Conservation (phyloP, 2,113 vertebrate species). For the Esox niger region DNA sequence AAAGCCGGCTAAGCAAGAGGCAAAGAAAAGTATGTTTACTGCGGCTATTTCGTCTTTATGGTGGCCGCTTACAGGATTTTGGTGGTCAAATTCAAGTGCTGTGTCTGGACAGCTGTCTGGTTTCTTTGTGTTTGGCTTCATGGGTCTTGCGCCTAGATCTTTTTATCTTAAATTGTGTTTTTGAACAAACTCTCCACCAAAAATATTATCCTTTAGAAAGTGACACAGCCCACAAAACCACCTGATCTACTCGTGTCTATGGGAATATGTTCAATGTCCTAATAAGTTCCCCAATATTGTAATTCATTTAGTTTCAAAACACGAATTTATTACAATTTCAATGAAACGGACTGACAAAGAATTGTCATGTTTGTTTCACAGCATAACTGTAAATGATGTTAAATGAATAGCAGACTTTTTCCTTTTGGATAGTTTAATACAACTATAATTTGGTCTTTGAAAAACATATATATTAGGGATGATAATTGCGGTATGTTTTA, state of each 20-base stretch:
- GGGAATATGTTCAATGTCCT: not conserved
- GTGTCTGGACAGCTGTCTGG: slow-evolving; percentile 90
- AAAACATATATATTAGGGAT: not conserved
- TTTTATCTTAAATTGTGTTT: slow-evolving; percentile 32
- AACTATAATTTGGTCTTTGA: not conserved
- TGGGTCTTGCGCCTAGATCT: slow-evolving; percentile 58
- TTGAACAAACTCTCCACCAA: slow-evolving; percentile 20
- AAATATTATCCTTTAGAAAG: slow-evolving; percentile 1
- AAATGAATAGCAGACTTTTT: not conserved
- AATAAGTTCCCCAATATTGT: not conserved
- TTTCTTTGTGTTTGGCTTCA: slow-evolving; percentile 86
- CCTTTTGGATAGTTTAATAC: not conserved
- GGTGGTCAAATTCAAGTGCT: slow-evolving; percentile 99
- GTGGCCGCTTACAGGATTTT: slow-evolving; percentile 77
- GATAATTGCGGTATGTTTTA: not conserved
- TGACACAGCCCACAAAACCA: not conserved
- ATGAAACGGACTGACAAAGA: not conserved
- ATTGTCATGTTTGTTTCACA: not conserved
- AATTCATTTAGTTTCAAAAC: not conserved
- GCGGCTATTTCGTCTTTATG: slow-evolving; percentile 74
- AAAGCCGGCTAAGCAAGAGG: not conserved
- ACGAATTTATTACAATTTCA: not conserved
- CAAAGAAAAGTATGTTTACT: slow-evolving; percentile 56
- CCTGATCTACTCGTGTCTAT: not conserved
- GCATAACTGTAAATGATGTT: not conserved